Evolutionary conservation across 2,888 invertebrate genomes (phyloP).

Genomic region (Atrina japonica): DNA sequence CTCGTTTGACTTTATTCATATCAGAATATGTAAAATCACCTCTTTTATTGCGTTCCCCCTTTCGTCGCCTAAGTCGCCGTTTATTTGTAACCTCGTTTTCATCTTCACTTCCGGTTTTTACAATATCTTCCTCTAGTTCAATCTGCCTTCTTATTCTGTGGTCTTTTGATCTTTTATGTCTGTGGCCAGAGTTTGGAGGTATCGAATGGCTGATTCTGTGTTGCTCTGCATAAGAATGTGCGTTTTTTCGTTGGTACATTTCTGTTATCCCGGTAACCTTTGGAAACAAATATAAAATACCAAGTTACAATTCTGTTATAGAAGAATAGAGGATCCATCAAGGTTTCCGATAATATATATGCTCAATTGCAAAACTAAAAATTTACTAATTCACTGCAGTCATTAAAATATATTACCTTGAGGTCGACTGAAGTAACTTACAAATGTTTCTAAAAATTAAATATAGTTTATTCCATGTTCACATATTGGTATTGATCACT

Average conservation of each 20-base stretch:
- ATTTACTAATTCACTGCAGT: too few relatives aligned
- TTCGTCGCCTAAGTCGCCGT: conserved; percentile 4
- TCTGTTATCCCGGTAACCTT: conserved; percentile 27
- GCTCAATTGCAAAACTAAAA: too few relatives aligned
- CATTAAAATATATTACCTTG: too few relatives aligned
- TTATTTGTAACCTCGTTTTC: conserved; percentile 19
- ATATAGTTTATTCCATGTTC: too few relatives aligned
- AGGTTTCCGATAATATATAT: too few relatives aligned
- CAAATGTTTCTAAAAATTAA: too few relatives aligned
- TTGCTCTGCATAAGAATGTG: conserved; percentile 21
- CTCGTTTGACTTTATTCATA: conserved; percentile 26
- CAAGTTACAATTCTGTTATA: too few relatives aligned
- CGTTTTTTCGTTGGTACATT: conserved; percentile 12
- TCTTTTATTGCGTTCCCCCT: conserved; percentile 10
- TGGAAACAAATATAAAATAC: conserved; percentile 1
- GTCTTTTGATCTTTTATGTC: conserved; percentile 23
- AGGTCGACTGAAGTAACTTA: too few relatives aligned
- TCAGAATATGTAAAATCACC: conserved; percentile 5
- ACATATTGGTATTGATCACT: too few relatives aligned
- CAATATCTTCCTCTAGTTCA: conserved; percentile 38
- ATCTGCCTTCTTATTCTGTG: conserved; percentile 14
- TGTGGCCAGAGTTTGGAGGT: conserved; percentile 8
- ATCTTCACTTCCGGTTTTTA: conserved; percentile 47
- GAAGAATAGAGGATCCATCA: too few relatives aligned
- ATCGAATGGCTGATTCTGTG: conserved; percentile 3